Percentiles rank a stretch among this genome's conserved stretches.
Conservation (phyloP, 35 echinoderm and acorn worm genomes). For the Holothuria glaberrima region DNA sequence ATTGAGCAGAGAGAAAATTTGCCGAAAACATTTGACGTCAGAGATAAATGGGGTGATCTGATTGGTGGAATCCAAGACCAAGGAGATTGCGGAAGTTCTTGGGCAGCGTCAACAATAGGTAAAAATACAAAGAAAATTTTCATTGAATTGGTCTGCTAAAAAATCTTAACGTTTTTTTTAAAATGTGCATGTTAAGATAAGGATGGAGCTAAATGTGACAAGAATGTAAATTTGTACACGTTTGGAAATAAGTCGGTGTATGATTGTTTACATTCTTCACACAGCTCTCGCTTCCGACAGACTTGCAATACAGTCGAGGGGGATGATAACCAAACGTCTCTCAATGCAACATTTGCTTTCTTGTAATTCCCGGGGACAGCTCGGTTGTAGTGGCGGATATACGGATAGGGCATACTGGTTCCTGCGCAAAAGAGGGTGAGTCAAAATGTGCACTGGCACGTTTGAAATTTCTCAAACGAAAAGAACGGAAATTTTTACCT, state of each 20-base stretch:
- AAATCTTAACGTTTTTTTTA: no score
- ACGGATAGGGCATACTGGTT: constrained; percentile 92
- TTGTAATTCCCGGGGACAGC: constrained; percentile 82
- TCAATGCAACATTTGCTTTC: constrained; percentile 94
- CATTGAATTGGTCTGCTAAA: no score
- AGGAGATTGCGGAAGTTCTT: constrained; percentile 92
- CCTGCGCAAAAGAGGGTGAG: constrained; percentile 87
- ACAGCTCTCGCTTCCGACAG: constrained; percentile 90
- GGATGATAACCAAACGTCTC: constrained; percentile 52
- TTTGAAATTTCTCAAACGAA: no score
- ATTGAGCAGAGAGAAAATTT: constrained; percentile 35
- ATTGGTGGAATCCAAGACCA: constrained; percentile 88
- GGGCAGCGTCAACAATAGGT: constrained; percentile 88
- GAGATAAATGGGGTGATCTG: constrained; percentile 79
- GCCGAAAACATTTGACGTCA: constrained; percentile 79
- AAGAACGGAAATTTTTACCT: no score
- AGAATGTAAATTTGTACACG: no score
- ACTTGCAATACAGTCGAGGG: constrained; percentile 88
- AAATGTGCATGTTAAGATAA: no score
- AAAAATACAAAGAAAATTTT: not conserved
- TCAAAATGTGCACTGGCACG: not conserved
- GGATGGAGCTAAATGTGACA: no score
- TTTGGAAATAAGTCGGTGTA: no score
- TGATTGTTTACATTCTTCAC: not conserved
- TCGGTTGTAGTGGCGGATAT: constrained; percentile 87